Conservation (phyloP, 2,888 invertebrate genomes). For the Germaria angustata region DNA sequence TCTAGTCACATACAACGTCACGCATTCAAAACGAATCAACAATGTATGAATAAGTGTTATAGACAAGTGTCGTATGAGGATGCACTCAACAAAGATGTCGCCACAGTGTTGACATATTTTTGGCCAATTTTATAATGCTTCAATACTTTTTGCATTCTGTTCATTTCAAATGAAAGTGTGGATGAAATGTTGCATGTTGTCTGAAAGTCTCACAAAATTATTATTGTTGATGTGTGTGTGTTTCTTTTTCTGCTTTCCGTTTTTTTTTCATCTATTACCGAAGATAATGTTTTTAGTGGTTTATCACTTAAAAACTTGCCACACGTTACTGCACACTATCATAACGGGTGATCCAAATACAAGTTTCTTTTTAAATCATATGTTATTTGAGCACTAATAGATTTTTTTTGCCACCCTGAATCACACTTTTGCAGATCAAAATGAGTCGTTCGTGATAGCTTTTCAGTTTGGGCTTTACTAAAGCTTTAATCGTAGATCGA, state of each 20-base stretch:
- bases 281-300: no score
- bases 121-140: constrained; percentile 62
- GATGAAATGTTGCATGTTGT: constrained; percentile 31
- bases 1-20: neutral
- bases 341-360: no score
- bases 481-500: no score
- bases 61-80: constrained; percentile 69
- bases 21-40: constrained; percentile 28
- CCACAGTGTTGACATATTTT: constrained; percentile 63
- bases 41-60: constrained; percentile 68
- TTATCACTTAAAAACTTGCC: neutral
- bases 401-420: no score
- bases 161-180: constrained; percentile 24
- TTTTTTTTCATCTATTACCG: neutral
- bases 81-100: constrained; percentile 66
- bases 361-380: no score
- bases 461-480: no score
- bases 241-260: neutral
- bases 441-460: no score
- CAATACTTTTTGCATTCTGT: constrained; percentile 50
- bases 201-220: neutral
- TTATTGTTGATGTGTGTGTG: constrained; percentile 6
- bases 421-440: no score
- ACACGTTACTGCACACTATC: neutral
- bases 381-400: no score